Base-by-base conservation (phyloP, 2,797 vertebrate species). In the Pitangus sulphuratus region DNA sequence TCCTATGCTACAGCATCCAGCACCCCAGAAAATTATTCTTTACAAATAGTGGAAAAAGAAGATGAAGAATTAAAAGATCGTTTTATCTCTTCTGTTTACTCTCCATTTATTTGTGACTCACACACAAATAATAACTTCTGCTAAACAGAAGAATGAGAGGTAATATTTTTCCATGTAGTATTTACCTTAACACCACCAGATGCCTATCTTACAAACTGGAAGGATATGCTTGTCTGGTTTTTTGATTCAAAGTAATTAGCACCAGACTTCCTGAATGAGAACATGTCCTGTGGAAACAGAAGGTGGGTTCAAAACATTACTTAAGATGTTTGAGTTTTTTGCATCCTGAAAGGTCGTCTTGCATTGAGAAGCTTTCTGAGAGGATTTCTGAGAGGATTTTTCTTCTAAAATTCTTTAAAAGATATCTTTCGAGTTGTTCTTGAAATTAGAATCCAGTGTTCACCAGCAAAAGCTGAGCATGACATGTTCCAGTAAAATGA, bases 241-340 rank as follows among this genome's bases (percentile, higher is more conserved):
- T 97, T 96, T 97, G 92, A 96, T 90, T 95, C 76, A 88, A 94
- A 95, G 62, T 54, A 94, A 95, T 97, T 92, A 96, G 80, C 89
- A 96, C 84, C 96, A 98, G 94, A 96, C 93, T 97, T 98, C 97
- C 97, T 97, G 95, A 94, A 95, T 98, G 97, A 98, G 97, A 98
- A 95, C 94, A 98, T 13, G 92, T 97, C 97, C 97, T 97, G 95
- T 96, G 94, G 95, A 97, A 98, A 94, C 79, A 97, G 70, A 95
- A 66, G 85, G 88, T 93, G 89, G 68, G 71, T 88, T 95, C 76
- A 58, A 70, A 96, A 69, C 75, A 82, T 95, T 96, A 91, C 90
- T 94, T 94, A 95, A 97, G 87, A 74, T 54, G 45, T 48, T 95
- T 84, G 64, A 57, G 37, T 40, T 70, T 90, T 77, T 65, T 75